These are phyloP conservation scores for Rhopilema esculentum DNA, from an alignment of 30 jellyfish, hydroid and myxozoan species.

Conservation along the genomic window DNA sequence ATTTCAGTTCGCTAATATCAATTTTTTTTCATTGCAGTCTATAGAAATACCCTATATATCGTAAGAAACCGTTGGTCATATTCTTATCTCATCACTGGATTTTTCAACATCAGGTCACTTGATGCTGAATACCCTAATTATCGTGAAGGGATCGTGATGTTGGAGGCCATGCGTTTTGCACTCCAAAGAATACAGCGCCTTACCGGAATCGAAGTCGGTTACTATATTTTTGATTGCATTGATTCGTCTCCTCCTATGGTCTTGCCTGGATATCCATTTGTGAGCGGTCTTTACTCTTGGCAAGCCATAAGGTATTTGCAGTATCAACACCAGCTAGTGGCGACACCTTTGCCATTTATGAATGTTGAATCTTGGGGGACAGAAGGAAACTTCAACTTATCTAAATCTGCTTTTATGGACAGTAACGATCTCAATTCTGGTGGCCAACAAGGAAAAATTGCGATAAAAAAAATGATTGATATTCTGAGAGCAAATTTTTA, in stretches of 20 bases:
- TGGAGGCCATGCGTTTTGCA: slow-evolving; percentile 19
- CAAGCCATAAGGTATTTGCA: not conserved
- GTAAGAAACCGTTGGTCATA: not conserved
- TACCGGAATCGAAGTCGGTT: not conserved
- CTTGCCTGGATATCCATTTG: not conserved
- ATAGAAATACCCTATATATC: not conserved
- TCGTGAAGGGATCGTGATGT: slow-evolving; percentile 15
- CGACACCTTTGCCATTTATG: not conserved
- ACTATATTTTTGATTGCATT: not conserved
- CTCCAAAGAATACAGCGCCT: too few relatives aligned
- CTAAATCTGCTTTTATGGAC: not conserved
- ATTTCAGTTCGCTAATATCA: not conserved
- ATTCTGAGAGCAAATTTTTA: not conserved
- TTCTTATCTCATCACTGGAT: not conserved
- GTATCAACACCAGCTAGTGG: not conserved
- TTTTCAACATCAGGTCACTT: not conserved
- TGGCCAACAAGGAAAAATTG: too few relatives aligned
- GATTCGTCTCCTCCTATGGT: not conserved
- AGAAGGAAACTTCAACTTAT: not conserved
- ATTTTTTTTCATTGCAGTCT: not conserved
- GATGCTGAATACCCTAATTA: not conserved
- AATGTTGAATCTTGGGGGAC: not conserved
- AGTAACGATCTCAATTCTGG: too few relatives aligned
- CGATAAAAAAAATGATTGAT: too few relatives aligned
- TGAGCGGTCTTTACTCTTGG: slow-evolving; percentile 7